Conservation (phyloP, 2,888 invertebrate genomes). For the Stramonita haemastoma region DNA sequence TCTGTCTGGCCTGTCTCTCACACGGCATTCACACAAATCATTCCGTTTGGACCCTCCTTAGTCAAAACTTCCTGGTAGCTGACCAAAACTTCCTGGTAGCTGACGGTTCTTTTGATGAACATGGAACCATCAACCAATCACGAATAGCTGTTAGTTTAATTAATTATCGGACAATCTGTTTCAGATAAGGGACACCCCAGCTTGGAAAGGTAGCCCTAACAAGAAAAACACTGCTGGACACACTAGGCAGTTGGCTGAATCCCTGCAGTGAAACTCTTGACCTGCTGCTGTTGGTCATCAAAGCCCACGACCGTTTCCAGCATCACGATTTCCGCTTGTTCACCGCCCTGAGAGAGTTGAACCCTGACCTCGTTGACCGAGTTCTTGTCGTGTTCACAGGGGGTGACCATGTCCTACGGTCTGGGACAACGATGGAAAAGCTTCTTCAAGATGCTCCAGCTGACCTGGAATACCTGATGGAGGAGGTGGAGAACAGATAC, state of each 20-base stretch:
- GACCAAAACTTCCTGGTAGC: background rate
- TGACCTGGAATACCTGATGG: background rate
- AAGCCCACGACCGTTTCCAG: background rate
- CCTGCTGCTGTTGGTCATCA: slow-evolving; percentile 8
- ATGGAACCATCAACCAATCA: background rate
- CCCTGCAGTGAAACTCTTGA: background rate
- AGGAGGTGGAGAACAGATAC: background rate
- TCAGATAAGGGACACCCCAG: background rate
- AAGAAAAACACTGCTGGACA: background rate
- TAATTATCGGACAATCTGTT: background rate
- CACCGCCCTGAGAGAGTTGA: background rate
- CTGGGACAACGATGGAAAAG: background rate
- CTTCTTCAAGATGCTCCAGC: background rate
- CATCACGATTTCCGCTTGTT: background rate
- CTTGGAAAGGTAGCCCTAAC: background rate
- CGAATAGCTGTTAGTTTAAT: too few relatives aligned
- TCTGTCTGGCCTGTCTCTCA: too few relatives aligned
- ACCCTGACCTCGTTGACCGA: background rate
- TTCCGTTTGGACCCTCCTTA: too few relatives aligned
- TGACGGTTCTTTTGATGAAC: background rate
- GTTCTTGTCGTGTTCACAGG: slow-evolving; percentile 3
- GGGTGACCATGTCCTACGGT: background rate
- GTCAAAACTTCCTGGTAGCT: too few relatives aligned
- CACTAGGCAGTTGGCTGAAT: background rate
- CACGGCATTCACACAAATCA: too few relatives aligned